Percentiles rank a stretch among this genome's conserved stretches.
Conservation (phyloP, 2,113 vertebrate genomes). For the Spizaetus ornatus region DNA sequence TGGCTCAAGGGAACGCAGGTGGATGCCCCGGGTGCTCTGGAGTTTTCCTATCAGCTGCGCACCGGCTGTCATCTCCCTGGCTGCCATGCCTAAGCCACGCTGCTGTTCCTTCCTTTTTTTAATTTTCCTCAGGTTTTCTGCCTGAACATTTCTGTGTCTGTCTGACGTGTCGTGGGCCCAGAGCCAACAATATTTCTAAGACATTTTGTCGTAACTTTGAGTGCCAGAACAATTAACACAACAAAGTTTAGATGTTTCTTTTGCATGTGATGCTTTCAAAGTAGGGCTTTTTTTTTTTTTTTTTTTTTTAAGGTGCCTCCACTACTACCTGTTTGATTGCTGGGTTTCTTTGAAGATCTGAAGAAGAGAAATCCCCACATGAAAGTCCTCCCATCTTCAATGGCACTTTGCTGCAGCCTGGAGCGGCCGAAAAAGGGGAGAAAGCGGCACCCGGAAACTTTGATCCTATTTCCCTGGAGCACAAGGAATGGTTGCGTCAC, state of each 20-base stretch:
- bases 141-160: background rate
- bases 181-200: conserved; percentile 10
- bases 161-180: background rate
- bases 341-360: conserved; percentile 56
- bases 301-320: background rate
- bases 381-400: background rate
- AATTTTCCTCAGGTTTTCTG: background rate
- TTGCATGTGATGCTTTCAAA: conserved; percentile 7
- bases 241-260: conserved; percentile 21
- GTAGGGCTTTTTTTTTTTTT: background rate
- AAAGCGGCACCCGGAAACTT: background rate
- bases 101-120: background rate
- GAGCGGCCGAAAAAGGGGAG: background rate
- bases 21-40: background rate
- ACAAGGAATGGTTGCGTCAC: background rate
- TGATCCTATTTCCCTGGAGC: background rate
- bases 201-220: background rate
- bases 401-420: background rate
- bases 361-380: conserved; percentile 47
- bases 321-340: conserved; percentile 22
- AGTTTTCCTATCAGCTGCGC: background rate
- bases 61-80: background rate
- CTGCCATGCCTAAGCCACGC: fast-evolving
- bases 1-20: fast-evolving
- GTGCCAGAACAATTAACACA: conserved; percentile 22